These are phyloP conservation scores for Cnemophilus loriae DNA, from an alignment of 2,113 vertebrate genomes.

Conservation along the genomic window DNA sequence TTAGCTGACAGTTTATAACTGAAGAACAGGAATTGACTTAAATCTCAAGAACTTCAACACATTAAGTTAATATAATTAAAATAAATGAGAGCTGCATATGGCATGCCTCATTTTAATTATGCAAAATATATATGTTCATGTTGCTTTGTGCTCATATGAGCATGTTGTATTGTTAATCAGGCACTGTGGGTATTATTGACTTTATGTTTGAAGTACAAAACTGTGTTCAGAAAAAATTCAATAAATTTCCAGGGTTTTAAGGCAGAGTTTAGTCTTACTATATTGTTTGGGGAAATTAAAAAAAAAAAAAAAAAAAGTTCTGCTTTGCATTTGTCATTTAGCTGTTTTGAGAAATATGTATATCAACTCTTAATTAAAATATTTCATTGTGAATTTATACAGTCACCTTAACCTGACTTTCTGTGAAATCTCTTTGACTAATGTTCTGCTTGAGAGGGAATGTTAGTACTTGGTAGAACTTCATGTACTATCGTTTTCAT, in stretches of 20 bases:
- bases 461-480: background rate
- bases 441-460: background rate
- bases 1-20: background rate
- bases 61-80: background rate
- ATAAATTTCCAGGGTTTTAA: background rate
- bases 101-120: background rate
- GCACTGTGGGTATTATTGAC: background rate
- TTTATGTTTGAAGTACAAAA: background rate
- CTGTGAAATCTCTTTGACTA: background rate
- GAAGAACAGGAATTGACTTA: background rate
- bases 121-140: background rate
- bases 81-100: background rate
- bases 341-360: background rate
- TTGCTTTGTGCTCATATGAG: background rate
- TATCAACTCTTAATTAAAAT: background rate
- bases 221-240: background rate
- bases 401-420: background rate
- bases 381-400: background rate
- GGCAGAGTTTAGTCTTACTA: background rate
- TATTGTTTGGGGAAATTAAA: background rate
- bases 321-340: background rate
- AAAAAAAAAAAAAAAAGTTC: background rate
- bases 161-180: background rate
- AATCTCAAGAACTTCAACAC: background rate
- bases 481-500: fast-evolving